Conservation (phyloP, 2,888 invertebrate genomes). For the Argynnis bischoffii region DNA sequence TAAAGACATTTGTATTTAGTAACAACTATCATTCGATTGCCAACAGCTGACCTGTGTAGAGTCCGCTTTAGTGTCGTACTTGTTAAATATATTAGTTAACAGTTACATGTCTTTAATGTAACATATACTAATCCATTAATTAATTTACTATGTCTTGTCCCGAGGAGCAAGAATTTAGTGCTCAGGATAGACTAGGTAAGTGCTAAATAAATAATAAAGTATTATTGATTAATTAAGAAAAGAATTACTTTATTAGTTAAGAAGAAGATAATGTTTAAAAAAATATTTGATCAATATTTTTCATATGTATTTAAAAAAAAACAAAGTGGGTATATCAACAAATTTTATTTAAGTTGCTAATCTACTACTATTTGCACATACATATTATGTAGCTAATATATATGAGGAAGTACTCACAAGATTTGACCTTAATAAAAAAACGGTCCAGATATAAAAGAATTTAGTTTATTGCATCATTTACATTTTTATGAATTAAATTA, state of each 20-base stretch:
- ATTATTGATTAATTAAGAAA: background rate
- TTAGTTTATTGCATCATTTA: background rate
- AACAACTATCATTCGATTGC: conserved; percentile 4
- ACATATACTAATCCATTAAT: background rate
- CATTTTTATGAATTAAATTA: no score
- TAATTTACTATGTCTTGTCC: conserved; percentile 19
- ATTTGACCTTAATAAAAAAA: background rate
- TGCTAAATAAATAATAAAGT: background rate
- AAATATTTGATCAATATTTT: no score
- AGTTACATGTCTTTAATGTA: background rate
- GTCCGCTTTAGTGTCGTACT: background rate
- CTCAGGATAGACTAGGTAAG: conserved; percentile 39
- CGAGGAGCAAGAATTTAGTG: conserved; percentile 28
- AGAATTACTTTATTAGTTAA: no score
- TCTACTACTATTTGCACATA: background rate
- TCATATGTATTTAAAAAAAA: no score
- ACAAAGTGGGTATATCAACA: no score
- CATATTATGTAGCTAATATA: background rate
- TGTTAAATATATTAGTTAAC: background rate
- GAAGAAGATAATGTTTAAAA: no score
- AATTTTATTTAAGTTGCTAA: no score
- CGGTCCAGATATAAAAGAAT: background rate
- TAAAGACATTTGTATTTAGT: background rate
- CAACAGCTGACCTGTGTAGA: background rate
- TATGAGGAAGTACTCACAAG: background rate